Evolutionary conservation across 1,140 invertebrate genomes (phyloP), one percentile per base, ranked within the genome.

Genomic region (Chionoecetes opilio): DNA sequence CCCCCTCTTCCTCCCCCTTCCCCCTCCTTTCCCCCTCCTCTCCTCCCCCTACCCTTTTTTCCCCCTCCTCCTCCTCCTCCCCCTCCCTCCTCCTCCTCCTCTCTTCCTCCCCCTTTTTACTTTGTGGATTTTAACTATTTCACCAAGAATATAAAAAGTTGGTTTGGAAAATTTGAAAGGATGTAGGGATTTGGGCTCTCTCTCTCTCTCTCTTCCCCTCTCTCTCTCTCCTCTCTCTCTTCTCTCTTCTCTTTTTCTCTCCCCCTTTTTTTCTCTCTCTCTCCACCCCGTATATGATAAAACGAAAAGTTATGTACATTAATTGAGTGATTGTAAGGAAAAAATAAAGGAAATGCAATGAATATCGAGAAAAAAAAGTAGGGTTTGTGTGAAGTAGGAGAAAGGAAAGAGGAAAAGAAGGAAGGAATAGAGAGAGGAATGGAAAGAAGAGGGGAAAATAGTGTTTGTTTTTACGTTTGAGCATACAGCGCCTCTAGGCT

Each of bases 171-270:
- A n/a, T n/a, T n/a, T n/a, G n/a, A n/a, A n/a, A n/a, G n/a, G n/a
- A n/a, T n/a, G n/a, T n/a, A n/a, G n/a, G n/a, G n/a, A n/a, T n/a
- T n/a, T n/a, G n/a, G 29, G 32, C 38, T 91, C 26, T 63, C 38
- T 63, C 41, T 91, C 38, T 91, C n/a, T 91, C 38, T 92, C 38
- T 46, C 38, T 46, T 29, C 63, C 41, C 63, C 21, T 46, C 38
- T 91, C 17, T 91, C 35, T 91, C 17, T 91, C 89, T 91, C 89
- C 53, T n/a, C n/a, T 91, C 89, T 91, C 32, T 34, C 32, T 88
- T 14, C 14, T 46, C 41, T 46, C 41, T 46, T 46, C 41, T 46
- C 14, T 14, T 46, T 46, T 17, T 53, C 46, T 53, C 46, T 53
- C 46, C 21, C 46, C 21, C 46, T 53, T 17, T 53, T 17, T 53